Percentiles rank a stretch among this genome's conserved stretches.
phyloP scores from a whole-genome alignment of 2,113 vertebrate species.

The Elachura formosa region DNA sequence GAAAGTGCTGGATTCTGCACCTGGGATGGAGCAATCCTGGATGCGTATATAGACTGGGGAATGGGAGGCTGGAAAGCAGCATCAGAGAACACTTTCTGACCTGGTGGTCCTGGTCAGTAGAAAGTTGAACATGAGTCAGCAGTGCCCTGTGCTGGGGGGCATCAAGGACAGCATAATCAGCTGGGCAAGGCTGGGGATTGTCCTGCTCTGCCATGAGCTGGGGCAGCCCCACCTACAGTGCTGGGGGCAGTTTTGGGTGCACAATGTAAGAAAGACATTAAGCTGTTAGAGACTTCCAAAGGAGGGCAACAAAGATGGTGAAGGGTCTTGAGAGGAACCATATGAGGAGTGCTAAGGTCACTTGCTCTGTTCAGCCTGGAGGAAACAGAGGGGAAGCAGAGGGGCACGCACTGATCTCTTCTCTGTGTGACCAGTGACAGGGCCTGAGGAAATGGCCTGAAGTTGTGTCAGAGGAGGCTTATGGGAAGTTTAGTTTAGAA shows the following conservation, averaged over 20 bases:
- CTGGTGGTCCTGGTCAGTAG: rapidly evolving
- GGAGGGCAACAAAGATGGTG: too few relatives aligned
- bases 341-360: background rate
- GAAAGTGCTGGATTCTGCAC: background rate
- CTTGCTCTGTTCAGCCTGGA: background rate
- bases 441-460: background rate
- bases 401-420: too few relatives aligned
- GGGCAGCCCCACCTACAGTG: rapidly evolving
- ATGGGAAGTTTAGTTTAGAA: background rate
- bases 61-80: background rate
- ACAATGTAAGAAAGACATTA: background rate
- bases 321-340: background rate
- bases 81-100: rapidly evolving
- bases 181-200: background rate
- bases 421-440: background rate
- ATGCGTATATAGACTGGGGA: rapidly evolving
- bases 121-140: rapidly evolving
- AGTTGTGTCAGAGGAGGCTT: background rate
- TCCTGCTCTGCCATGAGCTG: background rate
- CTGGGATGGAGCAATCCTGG: background rate
- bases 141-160: background rate
- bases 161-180: background rate
- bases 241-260: too few relatives aligned
- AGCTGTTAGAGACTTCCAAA: background rate
- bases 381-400: background rate